phyloP scores from a whole-genome alignment of 2,797 vertebrate genomes.

The Salarias fasciatus region DNA sequence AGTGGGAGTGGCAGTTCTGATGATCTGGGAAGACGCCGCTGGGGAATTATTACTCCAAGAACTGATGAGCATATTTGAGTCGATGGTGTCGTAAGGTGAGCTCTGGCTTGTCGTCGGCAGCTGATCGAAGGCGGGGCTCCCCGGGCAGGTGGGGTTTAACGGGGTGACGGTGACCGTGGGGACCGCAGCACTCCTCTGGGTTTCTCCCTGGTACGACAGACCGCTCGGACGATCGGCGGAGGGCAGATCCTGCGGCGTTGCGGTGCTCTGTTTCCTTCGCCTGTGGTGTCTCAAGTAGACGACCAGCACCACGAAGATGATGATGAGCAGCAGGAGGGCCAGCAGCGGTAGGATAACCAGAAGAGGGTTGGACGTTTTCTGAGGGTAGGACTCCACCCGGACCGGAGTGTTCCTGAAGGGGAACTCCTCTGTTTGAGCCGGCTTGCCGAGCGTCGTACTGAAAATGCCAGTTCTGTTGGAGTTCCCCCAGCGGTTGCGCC shows the following conservation, averaged over 20 bases:
- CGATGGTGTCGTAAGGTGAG: constrained; percentile 38
- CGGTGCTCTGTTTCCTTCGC: constrained; percentile 76
- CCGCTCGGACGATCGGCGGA: constrained; percentile 34
- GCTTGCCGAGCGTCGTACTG: constrained; percentile 70
- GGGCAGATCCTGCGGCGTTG: constrained; percentile 48
- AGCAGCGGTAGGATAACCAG: constrained; percentile 82
- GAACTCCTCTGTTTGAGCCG: constrained; percentile 62
- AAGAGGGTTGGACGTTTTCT: constrained; percentile 76
- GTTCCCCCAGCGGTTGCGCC: constrained; percentile 80
- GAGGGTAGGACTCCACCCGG: constrained; percentile 75
- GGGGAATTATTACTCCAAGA: constrained; percentile 82
- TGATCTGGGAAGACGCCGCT: constrained; percentile 79
- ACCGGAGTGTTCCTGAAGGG: constrained; percentile 69
- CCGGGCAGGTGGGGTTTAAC: constrained; percentile 70
- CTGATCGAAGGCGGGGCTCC: constrained; percentile 63
- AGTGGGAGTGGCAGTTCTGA: constrained; percentile 82
- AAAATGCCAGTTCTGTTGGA: constrained; percentile 66
- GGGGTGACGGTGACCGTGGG: constrained; percentile 89
- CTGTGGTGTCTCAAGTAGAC: constrained; percentile 81
- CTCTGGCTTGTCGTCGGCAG: constrained; percentile 52
- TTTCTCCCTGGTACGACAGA: constrained; percentile 55
- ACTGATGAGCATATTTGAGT: constrained; percentile 71
- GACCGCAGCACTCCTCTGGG: constrained; percentile 79
- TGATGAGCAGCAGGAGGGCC: constrained; percentile 82
- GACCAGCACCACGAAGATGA: constrained; percentile 76